Conservation (phyloP, 2,888 invertebrate genomes). For the Nemapogon koenigi region DNA sequence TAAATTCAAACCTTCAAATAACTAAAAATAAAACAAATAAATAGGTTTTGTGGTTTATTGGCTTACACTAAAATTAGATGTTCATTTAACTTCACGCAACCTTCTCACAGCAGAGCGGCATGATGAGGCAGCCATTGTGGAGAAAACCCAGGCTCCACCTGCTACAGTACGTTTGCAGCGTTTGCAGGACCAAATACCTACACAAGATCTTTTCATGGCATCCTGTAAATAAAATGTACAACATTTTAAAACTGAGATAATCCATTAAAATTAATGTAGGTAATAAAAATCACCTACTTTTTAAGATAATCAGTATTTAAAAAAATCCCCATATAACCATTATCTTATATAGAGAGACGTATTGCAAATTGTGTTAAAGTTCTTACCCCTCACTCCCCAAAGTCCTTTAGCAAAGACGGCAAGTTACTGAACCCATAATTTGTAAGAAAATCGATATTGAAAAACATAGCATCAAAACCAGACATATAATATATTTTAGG, state of each 20-base stretch:
- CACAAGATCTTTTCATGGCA: conserved; percentile 96
- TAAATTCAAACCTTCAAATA: no score
- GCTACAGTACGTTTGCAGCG: conserved; percentile 96
- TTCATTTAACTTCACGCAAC: conserved; percentile 82
- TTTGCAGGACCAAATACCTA: conserved; percentile 98
- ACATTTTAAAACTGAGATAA: not conserved
- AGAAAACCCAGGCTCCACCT: conserved; percentile 99
- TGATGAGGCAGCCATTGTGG: conserved; percentile 97
- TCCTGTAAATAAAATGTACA: conserved; percentile 69
- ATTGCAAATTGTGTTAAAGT: no score
- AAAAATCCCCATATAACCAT: no score
- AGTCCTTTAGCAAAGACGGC: no score
- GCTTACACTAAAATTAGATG: conserved; percentile 40
- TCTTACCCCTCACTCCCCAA: no score
- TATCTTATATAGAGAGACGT: no score
- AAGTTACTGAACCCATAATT: no score
- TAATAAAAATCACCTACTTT: not conserved
- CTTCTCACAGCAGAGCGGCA: conserved; percentile 97
- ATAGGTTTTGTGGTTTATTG: conserved; percentile 31
- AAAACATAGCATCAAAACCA: no score
- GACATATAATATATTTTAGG: no score
- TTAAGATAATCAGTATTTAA: no score
- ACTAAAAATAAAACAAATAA: not conserved
- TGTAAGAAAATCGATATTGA: no score
- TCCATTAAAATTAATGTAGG: not conserved